A percentile compares a stretch with the other conserved stretches of the same genome.
These are phyloP conservation scores for Corythornis vintsioides DNA, from an alignment of 2,113 vertebrate species.

Conservation along the genomic window DNA sequence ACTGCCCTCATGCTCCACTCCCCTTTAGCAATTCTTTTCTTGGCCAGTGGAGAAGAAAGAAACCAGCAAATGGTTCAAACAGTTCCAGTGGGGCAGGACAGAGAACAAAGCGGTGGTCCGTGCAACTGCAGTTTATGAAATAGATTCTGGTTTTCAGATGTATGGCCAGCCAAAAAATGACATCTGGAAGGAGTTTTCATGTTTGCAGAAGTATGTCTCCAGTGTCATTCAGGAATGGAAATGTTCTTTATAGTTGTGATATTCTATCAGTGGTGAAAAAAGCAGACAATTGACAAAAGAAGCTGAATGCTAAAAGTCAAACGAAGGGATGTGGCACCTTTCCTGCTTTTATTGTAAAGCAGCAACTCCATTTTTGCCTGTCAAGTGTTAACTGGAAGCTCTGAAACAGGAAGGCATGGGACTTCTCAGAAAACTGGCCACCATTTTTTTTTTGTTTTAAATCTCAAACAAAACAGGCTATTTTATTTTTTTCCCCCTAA, in stretches of 20 bases:
- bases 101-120: background rate
- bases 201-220: background rate
- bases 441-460: background rate
- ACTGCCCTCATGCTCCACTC: background rate
- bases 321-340: background rate
- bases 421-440: background rate
- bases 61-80: background rate
- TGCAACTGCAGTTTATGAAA: background rate
- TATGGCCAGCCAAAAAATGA: background rate
- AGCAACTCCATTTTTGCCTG: background rate
- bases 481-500: background rate
- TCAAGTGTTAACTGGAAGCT: background rate
- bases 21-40: background rate
- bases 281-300: background rate
- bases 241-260: background rate
- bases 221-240: constrained; percentile 15
- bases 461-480: background rate
- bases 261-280: background rate
- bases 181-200: constrained; percentile 48
- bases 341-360: background rate
- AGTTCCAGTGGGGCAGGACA: background rate
- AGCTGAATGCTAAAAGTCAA: background rate
- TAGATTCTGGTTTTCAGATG: constrained; percentile 21
- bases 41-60: background rate
- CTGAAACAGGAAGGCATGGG: background rate